Evolutionary conservation across 2,113 vertebrate species (phyloP), one percentile per base, ranked within the genome.

Genomic region (Ameiurus melas): DNA sequence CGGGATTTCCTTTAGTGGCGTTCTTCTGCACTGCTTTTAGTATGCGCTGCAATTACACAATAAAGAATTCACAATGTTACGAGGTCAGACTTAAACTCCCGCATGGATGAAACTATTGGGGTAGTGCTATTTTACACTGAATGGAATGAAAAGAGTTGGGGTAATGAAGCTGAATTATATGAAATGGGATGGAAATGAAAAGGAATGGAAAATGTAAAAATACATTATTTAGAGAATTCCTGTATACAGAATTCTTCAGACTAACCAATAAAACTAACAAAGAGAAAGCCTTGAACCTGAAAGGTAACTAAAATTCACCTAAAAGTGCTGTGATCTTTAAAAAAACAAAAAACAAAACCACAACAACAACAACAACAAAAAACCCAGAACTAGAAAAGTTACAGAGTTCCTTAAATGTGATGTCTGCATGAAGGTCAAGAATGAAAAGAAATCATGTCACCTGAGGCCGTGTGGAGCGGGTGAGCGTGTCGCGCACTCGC

Each of bases 11-110:
- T 88, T 89, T 90, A 66, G 93, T 91, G 62, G 95, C 95, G 0
- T 95, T 94, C 90, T 95, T 93, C 90, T 95, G 91, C 68, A 96
- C 95, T 0, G 94, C 95, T 85, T 95, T 93, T 47, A 96, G 92
- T 86, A 96, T 94, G 88, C 96, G 93, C 91, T 95, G 85, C 22
- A 55, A 57, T 58, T 57, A 89, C 30, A 60, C 22, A 87, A 33
- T 39, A 30, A 60, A 78, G 22, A 47, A 19, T 30, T 81, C n/a
- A 20, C 53, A 81, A 33, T 9, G 53, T 57, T 57, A 57, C 14
- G 8, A 25, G 19, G n/a, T 1, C 55, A 81, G 79, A 36, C 4
- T 12, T 36, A 13, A 20, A 57, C 19, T 13, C 27, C 43, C 51
- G 39, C 20, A 25, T 3, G 20, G 36, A 9, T 51, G 6, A 27